Conservation (phyloP, 2,113 vertebrate species). For the Leuciscus idus region DNA sequence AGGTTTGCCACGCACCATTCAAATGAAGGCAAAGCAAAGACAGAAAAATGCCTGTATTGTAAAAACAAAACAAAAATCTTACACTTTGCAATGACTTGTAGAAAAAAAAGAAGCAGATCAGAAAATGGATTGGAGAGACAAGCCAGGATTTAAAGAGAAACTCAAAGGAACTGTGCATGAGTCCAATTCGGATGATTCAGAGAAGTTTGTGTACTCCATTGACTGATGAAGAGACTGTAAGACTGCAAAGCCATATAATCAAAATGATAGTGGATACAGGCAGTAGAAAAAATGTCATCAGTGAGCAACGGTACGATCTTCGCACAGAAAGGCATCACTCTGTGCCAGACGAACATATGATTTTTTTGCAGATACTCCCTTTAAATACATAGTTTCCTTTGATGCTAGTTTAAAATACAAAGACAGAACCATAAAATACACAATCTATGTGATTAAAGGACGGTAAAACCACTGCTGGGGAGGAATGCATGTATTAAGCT, state of each 20-base stretch:
- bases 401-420: too few relatives aligned
- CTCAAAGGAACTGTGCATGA: background rate
- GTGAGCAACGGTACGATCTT: too few relatives aligned
- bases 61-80: background rate
- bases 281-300: background rate
- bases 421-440: too few relatives aligned
- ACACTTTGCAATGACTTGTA: slow-evolving; percentile 16
- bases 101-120: background rate
- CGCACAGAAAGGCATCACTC: too few relatives aligned
- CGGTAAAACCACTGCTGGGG: background rate
- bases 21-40: slow-evolving; percentile 26
- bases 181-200: background rate
- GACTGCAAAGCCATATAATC: background rate
- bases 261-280: background rate
- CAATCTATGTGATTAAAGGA: too few relatives aligned
- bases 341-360: too few relatives aligned
- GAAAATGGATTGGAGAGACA: background rate
- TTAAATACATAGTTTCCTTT: too few relatives aligned
- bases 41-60: slow-evolving; percentile 33
- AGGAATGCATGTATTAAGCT: too few relatives aligned
- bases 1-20: background rate
- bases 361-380: too few relatives aligned
- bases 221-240: background rate
- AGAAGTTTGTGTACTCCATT: background rate
- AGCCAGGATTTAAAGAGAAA: background rate